These are phyloP conservation scores for Myrmecophaga tridactyla DNA, from an alignment of 2,113 vertebrate species.

Conservation along the genomic window DNA sequence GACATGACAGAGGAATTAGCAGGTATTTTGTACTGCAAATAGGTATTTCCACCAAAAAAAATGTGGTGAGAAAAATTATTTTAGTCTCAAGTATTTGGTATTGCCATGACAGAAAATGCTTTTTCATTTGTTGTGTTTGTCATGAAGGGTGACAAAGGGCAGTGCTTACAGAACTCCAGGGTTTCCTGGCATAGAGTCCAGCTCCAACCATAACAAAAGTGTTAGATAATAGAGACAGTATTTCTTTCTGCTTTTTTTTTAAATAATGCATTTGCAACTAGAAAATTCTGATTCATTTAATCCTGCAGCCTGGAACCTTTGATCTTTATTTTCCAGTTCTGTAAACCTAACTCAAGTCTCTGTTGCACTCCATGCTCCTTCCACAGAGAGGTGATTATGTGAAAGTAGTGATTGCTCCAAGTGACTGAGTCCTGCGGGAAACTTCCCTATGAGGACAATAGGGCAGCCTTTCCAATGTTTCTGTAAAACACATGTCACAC, in stretches of 20 bases:
- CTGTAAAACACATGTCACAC: neutral
- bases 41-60: neutral
- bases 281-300: neutral
- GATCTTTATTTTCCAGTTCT: neutral
- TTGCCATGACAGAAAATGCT: neutral
- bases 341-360: neutral
- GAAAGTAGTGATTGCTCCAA: neutral
- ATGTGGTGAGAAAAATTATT: neutral
- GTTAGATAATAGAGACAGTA: neutral
- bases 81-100: neutral
- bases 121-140: neutral
- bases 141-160: too few species aligned
- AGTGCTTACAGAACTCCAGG: neutral
- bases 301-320: neutral
- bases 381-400: neutral
- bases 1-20: neutral
- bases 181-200: fast-evolving
- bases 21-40: neutral
- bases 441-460: neutral
- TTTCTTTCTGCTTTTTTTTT: neutral
- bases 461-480: neutral
- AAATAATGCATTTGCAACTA: neutral
- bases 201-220: neutral
- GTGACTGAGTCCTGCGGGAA: neutral
- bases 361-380: neutral